These are phyloP conservation scores for Branchipolynoe longqiensis DNA, from an alignment of 2,888 invertebrate genomes.

Conservation along the genomic window DNA sequence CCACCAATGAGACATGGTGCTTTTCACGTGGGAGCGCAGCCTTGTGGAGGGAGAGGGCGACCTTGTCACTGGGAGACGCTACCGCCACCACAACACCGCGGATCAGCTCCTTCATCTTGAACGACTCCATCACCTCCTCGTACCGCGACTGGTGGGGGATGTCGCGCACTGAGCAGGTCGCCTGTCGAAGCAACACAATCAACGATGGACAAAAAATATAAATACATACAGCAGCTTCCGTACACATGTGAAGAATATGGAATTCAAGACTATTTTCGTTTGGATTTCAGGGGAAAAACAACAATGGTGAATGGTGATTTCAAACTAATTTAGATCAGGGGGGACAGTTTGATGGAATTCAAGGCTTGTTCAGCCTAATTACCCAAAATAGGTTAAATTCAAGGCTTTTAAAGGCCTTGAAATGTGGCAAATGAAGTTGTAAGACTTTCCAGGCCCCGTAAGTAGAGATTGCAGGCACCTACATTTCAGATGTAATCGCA, in stretches of 20 bases:
- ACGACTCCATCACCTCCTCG: slow-evolving; percentile 77
- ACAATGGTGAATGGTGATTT: neutral
- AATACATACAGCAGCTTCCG: too few relatives aligned
- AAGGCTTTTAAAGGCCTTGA: too few relatives aligned
- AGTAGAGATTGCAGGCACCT: too few relatives aligned
- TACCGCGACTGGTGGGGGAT: slow-evolving; percentile 76
- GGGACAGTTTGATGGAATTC: neutral
- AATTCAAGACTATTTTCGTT: too few relatives aligned
- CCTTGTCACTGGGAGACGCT: neutral
- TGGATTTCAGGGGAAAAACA: too few relatives aligned
- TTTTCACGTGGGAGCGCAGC: slow-evolving; percentile 31
- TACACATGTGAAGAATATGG: too few relatives aligned
- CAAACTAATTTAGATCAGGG: neutral
- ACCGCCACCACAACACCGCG: slow-evolving; percentile 67
- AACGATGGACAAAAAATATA: too few relatives aligned
- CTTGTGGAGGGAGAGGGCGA: slow-evolving; percentile 41
- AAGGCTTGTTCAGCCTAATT: neutral
- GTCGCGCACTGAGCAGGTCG: slow-evolving; percentile 78
- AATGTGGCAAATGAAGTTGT: too few relatives aligned
- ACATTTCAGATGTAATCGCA: too few relatives aligned
- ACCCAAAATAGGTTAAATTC: too few relatives aligned
- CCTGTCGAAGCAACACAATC: slow-evolving; percentile 70
- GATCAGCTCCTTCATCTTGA: slow-evolving; percentile 78
- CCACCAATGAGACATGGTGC: slow-evolving; percentile 32
- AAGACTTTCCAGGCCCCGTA: too few relatives aligned